Conservation (phyloP, 1,140 invertebrate genomes). For the Globodera rostochiensis region DNA sequence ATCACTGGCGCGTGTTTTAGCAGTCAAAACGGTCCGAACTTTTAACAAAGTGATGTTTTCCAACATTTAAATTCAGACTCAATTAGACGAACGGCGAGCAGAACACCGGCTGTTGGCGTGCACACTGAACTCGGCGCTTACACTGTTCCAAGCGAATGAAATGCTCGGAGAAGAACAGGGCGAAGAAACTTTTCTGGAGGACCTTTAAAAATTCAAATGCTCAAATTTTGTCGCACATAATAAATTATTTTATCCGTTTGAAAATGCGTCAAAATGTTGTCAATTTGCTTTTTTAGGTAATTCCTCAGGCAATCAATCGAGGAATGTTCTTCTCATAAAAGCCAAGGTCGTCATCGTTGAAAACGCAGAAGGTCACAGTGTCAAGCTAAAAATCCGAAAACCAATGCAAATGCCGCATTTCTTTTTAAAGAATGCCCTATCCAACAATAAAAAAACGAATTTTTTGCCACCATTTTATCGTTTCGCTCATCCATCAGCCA, state of each 20-base stretch:
- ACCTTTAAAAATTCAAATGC: conserved; percentile 32
- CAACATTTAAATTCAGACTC: conserved; percentile 65
- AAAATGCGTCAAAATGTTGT: neutral
- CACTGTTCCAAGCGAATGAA: conserved; percentile 76
- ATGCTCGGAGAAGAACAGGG: conserved; percentile 32
- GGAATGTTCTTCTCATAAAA: conserved; percentile 30
- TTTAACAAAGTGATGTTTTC: too few relatives aligned
- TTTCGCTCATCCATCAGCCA: conserved; percentile 36
- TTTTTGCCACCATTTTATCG: neutral
- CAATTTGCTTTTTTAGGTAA: neutral
- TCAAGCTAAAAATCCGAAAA: conserved; percentile 26
- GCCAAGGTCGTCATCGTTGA: conserved; percentile 28
- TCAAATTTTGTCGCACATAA: conserved; percentile 7
- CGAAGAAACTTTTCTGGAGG: conserved; percentile 51
- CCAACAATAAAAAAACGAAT: neutral
- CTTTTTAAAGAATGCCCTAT: too few relatives aligned
- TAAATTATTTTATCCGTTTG: neutral
- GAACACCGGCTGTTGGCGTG: conserved; percentile 89
- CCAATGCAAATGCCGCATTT: too few relatives aligned
- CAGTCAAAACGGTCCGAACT: conserved; percentile 76
- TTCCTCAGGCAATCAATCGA: conserved; percentile 4
- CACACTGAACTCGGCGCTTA: conserved; percentile 86
- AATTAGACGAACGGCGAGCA: conserved; percentile 78
- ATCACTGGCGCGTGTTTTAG: conserved; percentile 87
- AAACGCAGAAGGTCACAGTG: conserved; percentile 40